Percentiles rank a stretch among this genome's conserved stretches.
phyloP scores from a whole-genome alignment of 2,113 vertebrate genomes.

The Embiotoca jacksoni region DNA sequence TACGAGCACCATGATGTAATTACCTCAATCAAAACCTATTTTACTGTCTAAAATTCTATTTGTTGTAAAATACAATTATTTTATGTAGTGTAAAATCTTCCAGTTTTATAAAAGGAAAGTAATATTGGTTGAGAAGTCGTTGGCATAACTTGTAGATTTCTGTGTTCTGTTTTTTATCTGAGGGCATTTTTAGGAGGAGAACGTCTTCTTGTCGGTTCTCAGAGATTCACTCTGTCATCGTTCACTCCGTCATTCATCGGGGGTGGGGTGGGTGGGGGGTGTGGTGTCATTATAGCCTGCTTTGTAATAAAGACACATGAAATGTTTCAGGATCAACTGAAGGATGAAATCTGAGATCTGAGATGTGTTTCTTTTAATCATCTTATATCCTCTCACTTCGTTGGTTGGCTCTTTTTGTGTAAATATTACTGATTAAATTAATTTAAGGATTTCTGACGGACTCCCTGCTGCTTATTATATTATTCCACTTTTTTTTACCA shows the following conservation, averaged over 20 bases:
- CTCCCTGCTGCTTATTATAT: neutral
- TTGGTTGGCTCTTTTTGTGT: slow-evolving; percentile 80
- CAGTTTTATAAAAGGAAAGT: slow-evolving; percentile 82
- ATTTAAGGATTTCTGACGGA: slow-evolving; percentile 82
- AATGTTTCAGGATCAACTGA: slow-evolving; percentile 55
- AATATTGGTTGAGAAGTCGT: slow-evolving; percentile 69
- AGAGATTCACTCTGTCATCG: slow-evolving; percentile 25
- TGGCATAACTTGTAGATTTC: slow-evolving; percentile 71
- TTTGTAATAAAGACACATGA: slow-evolving; percentile 53
- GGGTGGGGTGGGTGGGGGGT: slow-evolving; percentile 30
- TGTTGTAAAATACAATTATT: slow-evolving; percentile 86
- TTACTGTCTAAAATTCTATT: slow-evolving; percentile 84
- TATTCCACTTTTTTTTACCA: neutral
- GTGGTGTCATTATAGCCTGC: slow-evolving; percentile 48
- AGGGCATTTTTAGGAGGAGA: slow-evolving; percentile 45
- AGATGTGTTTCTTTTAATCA: slow-evolving; percentile 67
- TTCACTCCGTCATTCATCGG: slow-evolving; percentile 50
- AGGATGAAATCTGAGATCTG: slow-evolving; percentile 60
- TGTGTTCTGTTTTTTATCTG: slow-evolving; percentile 44
- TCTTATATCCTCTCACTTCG: slow-evolving; percentile 71
- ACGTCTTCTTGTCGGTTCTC: neutral
- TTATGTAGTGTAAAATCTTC: slow-evolving; percentile 84
- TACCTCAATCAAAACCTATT: slow-evolving; percentile 88
- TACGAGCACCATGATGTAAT: slow-evolving; percentile 83
- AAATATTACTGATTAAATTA: slow-evolving; percentile 89